Base-by-base conservation (phyloP, 2,888 invertebrate genomes). In the Gnatocerus cornutus region DNA sequence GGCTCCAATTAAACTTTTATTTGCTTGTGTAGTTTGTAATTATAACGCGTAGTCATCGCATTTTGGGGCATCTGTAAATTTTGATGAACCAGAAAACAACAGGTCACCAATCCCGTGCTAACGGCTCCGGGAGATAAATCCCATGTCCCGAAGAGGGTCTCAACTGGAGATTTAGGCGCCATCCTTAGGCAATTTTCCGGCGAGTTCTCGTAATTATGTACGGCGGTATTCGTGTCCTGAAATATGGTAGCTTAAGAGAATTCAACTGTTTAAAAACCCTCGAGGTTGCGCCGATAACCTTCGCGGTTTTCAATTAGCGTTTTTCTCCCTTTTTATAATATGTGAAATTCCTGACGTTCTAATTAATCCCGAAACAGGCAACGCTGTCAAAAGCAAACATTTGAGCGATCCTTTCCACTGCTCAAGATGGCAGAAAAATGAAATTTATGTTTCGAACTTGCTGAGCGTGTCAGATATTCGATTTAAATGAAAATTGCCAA, bases 241-340 rank as follows among this genome's bases (percentile, higher is more conserved):
- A 46, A 37, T 65, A 48, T 56, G 10, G 46, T n/a, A 12, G 29
- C 52, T 27, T 65, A 65, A 64, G 55, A 43, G 33, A 55, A 55
- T 64, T 55, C 30, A 55, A 55, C 16, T 7, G 39, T 9, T 13
- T 33, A 55, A 63, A 27, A 58, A 55, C 8, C 37, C 43, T 30
- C 13, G 27, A 10, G 37, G 56, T 12, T 30, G 13, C 21, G 4
- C 27, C 61, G 46, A 61, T 61, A 61, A 46, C 55, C 39, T 29
- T 45, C 45, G 14, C 45, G 43, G 33, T 46, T 61, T 61, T 46
- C 61, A 61, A 61, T 61, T 61, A 61, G 46, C 61, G 14, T 46
- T 16, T 29, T 41, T 39, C 13, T 8, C 48, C 16, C 4, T 14
- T 5, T 46, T 30, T 46, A 48, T 61, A 46, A 16, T 46, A 61